Evolutionary conservation across 2,888 invertebrate genomes (phyloP).

Genomic region (Eledona agricola): DNA sequence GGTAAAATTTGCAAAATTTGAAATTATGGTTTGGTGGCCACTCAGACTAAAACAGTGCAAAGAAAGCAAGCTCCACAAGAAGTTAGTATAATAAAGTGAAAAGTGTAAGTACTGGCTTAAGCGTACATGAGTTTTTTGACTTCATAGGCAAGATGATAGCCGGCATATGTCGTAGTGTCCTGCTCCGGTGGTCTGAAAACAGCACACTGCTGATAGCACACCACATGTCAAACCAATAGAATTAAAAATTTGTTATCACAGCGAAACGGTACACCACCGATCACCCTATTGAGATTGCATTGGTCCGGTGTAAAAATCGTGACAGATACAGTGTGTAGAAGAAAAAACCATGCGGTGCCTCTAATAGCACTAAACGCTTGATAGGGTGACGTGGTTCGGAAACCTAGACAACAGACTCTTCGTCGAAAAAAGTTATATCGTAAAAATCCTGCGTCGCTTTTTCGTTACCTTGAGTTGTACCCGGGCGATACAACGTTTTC

Average conservation of each 20-base stretch:
- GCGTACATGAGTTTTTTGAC: constrained; percentile 99
- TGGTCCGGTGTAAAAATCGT: constrained; percentile 9
- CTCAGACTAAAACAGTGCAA: too few relatives aligned
- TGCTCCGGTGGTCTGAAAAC: constrained; percentile 88
- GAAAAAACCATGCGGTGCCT: constrained; percentile 32
- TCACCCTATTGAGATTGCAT: constrained; percentile 24
- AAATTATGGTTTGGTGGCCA: too few relatives aligned
- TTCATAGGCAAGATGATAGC: constrained; percentile 99
- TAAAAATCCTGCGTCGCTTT: too few relatives aligned
- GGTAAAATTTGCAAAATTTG: too few relatives aligned
- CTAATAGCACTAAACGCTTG: constrained; percentile 31
- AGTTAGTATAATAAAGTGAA: constrained; percentile 51
- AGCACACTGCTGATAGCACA: constrained; percentile 66
- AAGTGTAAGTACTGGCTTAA: constrained; percentile 65
- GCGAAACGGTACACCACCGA: constrained; percentile 13
- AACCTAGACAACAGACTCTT: constrained; percentile 5
- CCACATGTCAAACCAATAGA: constrained; percentile 52
- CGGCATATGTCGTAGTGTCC: constrained; percentile 94
- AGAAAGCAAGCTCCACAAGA: constrained; percentile 52
- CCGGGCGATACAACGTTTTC: constrained; percentile 77
- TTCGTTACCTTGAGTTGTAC: constrained; percentile 70
- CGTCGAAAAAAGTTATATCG: not conserved
- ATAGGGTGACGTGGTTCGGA: constrained; percentile 32
- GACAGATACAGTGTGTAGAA: constrained; percentile 11
- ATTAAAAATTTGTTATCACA: too few relatives aligned